A percentile compares a stretch with the other conserved stretches of the same genome.
These are phyloP conservation scores for Percopsis omiscomaycus DNA, from an alignment of 2,797 vertebrate species.

Conservation along the genomic window DNA sequence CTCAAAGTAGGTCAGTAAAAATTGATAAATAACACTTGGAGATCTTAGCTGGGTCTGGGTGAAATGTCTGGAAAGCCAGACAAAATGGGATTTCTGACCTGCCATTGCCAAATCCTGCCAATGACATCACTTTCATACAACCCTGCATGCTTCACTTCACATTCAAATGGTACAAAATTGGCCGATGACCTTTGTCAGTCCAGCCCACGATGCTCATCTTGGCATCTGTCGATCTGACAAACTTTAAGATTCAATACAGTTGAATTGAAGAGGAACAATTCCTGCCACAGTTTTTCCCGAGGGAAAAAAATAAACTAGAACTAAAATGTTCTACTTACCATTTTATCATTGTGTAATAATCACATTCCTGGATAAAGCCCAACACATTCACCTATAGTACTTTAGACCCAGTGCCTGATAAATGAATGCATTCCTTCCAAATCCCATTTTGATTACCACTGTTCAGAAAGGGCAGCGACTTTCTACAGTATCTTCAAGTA, in stretches of 20 bases:
- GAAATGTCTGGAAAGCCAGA: neutral
- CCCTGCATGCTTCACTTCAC: neutral
- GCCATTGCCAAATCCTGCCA: neutral
- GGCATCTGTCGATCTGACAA: neutral
- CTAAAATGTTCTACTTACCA: neutral
- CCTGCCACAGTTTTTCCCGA: neutral
- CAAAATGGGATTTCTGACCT: too few relatives aligned
- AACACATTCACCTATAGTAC: neutral
- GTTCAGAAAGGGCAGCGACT: neutral
- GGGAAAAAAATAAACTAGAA: neutral
- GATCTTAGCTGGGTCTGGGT: neutral
- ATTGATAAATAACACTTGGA: neutral
- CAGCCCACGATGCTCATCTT: neutral
- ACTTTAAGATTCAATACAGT: neutral
- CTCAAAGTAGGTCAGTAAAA: too few relatives aligned
- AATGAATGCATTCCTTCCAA: conserved; percentile 22
- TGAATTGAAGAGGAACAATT: neutral
- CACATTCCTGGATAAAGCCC: conserved; percentile 19
- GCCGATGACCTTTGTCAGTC: neutral
- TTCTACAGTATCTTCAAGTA: conserved; percentile 1
- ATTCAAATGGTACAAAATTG: neutral
- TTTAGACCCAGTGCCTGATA: neutral
- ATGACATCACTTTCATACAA: neutral
- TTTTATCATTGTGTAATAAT: neutral
- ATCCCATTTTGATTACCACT: conserved; percentile 2